phyloP scores from a whole-genome alignment of 1,140 invertebrate species.

The Nasonia longicornis region DNA sequence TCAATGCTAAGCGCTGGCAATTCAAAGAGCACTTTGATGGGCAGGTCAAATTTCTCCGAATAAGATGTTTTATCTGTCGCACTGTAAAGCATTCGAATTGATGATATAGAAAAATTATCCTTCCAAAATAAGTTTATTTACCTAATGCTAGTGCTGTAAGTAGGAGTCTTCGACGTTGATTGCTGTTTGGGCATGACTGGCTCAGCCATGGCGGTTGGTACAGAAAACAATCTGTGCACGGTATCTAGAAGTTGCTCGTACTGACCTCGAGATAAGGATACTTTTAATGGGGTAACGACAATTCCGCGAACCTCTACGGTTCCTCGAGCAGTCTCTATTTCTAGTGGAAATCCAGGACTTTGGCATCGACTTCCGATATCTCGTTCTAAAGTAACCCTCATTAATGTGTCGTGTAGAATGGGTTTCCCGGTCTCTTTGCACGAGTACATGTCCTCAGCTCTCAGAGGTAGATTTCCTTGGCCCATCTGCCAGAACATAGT shows the following conservation, averaged over 20 bases:
- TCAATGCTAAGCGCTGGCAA: slow-evolving; percentile 80
- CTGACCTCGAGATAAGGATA: slow-evolving; percentile 86
- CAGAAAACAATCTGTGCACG: slow-evolving; percentile 68
- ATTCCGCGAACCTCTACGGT: slow-evolving; percentile 78
- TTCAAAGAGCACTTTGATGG: slow-evolving; percentile 76
- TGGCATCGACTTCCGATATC: slow-evolving; percentile 55
- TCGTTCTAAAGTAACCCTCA: slow-evolving; percentile 75
- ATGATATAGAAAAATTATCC: too few species aligned
- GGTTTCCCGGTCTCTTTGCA: slow-evolving; percentile 77
- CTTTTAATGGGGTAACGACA: slow-evolving; percentile 85
- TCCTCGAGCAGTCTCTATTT: slow-evolving; percentile 57
- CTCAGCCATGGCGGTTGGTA: slow-evolving; percentile 47
- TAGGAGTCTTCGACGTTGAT: slow-evolving; percentile 40
- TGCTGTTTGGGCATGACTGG: slow-evolving; percentile 52
- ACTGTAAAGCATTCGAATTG: background rate
- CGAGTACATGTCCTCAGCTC: slow-evolving; percentile 77
- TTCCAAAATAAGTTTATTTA: background rate
- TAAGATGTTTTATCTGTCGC: slow-evolving; percentile 44
- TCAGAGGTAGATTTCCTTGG: slow-evolving; percentile 56
- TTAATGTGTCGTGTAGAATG: slow-evolving; percentile 85
- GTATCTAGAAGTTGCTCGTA: slow-evolving; percentile 91
- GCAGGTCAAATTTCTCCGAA: slow-evolving; percentile 63
- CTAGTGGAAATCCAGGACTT: slow-evolving; percentile 61
- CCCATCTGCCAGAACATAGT: slow-evolving; percentile 6
- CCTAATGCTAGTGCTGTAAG: background rate